Percentiles rank a stretch among this genome's conserved stretches.
Evolutionary conservation across 2,888 invertebrate species (phyloP).

Genomic region (Melanostoma mellinum): DNA sequence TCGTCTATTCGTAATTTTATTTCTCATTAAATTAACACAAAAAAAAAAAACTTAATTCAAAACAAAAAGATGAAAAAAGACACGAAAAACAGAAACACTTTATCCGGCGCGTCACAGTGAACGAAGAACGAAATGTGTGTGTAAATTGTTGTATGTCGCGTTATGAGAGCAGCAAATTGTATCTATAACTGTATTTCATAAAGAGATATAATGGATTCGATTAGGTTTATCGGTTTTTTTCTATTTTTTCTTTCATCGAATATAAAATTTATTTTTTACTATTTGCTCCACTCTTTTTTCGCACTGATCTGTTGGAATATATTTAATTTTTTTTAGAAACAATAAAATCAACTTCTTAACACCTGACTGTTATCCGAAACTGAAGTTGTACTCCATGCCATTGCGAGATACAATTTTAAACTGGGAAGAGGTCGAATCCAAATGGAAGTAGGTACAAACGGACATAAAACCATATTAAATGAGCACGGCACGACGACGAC

Average conservation of each 20-base stretch:
- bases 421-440: slow-evolving; percentile 54
- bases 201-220: slow-evolving; percentile 53
- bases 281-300: slow-evolving; percentile 26
- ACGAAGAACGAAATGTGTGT: slow-evolving; percentile 44
- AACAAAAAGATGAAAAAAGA: slow-evolving; percentile 10
- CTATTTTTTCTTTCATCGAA: slow-evolving; percentile 5
- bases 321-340: background rate
- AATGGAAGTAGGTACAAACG: slow-evolving; percentile 18
- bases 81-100: slow-evolving; percentile 44
- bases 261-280: slow-evolving; percentile 51
- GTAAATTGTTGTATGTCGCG: slow-evolving; percentile 54
- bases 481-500: slow-evolving; percentile 29
- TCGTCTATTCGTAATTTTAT: slow-evolving; percentile 16
- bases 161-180: slow-evolving; percentile 69
- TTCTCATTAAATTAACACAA: slow-evolving; percentile 57
- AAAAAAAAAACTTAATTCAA: slow-evolving; percentile 29
- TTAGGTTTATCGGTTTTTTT: slow-evolving; percentile 61
- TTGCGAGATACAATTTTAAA: slow-evolving; percentile 68
- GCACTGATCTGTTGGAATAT: background rate
- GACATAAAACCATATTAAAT: slow-evolving; percentile 51
- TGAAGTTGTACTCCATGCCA: slow-evolving; percentile 51
- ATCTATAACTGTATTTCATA: slow-evolving; percentile 63
- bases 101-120: slow-evolving; percentile 66
- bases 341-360: slow-evolving; percentile 31
- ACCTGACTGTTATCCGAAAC: slow-evolving; percentile 65